Conservation (phyloP, 2,113 vertebrate genomes). For the Picathartes gymnocephalus region DNA sequence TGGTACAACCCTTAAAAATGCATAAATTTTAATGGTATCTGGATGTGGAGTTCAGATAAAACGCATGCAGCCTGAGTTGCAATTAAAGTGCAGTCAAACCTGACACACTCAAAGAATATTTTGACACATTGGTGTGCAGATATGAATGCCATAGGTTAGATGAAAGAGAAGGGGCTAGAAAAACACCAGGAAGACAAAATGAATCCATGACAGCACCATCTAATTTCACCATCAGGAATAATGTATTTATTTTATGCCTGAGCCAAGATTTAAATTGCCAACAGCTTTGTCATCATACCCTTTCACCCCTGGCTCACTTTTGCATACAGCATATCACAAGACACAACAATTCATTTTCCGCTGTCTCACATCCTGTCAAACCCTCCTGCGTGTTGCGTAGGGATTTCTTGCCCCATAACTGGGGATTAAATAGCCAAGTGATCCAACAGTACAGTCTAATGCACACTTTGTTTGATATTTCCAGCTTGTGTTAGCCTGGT, state of each 20-base stretch:
- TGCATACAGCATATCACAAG: conserved; percentile 5
- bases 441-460: not conserved
- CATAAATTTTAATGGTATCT: not conserved
- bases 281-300: conserved; percentile 56
- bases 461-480: not conserved
- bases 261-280: conserved; percentile 57
- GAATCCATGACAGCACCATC: conserved; percentile 12
- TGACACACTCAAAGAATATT: not conserved
- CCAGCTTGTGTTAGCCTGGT: not conserved
- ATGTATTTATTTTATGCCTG: conserved; percentile 28
- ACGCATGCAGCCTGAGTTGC: not conserved
- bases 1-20: not conserved
- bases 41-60: not conserved
- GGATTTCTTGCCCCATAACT: conserved; percentile 28
- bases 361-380: conserved; percentile 6
- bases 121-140: not conserved
- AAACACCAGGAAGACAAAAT: not conserved
- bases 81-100: not conserved
- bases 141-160: not conserved
- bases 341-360: conserved; percentile 42
- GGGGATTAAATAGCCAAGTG: not conserved
- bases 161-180: not conserved
- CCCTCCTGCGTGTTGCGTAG: not conserved
- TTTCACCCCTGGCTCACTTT: conserved; percentile 28
- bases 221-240: conserved; percentile 52